A percentile compares a stretch with the other conserved stretches of the same genome.
These are phyloP conservation scores for Acanthoscelides obtectus DNA, from an alignment of 2,888 invertebrate species.

Conservation along the genomic window DNA sequence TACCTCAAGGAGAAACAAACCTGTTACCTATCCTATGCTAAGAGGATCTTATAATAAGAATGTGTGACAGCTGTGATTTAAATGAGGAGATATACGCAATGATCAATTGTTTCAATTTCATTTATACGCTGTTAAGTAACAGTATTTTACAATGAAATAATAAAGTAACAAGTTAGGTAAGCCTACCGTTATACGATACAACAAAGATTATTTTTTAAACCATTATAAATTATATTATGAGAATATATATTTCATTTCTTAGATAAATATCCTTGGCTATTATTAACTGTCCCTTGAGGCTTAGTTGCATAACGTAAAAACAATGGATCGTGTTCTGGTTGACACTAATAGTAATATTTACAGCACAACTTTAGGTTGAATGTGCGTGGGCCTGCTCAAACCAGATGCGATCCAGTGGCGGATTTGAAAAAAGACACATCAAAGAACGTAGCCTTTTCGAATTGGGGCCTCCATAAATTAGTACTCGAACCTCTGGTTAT, in stretches of 20 bases:
- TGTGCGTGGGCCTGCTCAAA: not conserved
- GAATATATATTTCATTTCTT: not conserved
- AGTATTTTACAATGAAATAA: not conserved
- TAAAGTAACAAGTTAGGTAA: not conserved
- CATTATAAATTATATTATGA: not conserved
- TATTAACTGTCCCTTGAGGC: not conserved
- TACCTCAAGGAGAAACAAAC: too few species aligned
- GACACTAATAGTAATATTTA: not conserved
- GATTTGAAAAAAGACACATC: too few species aligned
- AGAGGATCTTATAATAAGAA: too few species aligned
- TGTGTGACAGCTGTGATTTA: too few species aligned
- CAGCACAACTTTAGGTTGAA: not conserved
- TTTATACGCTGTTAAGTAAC: not conserved
- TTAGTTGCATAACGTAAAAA: not conserved
- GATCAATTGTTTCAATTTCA: not conserved
- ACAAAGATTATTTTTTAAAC: not conserved
- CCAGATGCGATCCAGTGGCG: not conserved
- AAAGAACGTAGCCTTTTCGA: too few species aligned
- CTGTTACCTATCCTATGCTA: too few species aligned
- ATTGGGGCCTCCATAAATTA: too few species aligned
- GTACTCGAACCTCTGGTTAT: too few species aligned
- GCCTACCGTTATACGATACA: not conserved
- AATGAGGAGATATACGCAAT: not conserved
- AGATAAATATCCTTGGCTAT: not conserved
- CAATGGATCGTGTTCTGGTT: not conserved